Percentiles rank a stretch among this genome's conserved stretches.
Evolutionary conservation across 2,797 vertebrate genomes (phyloP).

Genomic region (Falco concolor): DNA sequence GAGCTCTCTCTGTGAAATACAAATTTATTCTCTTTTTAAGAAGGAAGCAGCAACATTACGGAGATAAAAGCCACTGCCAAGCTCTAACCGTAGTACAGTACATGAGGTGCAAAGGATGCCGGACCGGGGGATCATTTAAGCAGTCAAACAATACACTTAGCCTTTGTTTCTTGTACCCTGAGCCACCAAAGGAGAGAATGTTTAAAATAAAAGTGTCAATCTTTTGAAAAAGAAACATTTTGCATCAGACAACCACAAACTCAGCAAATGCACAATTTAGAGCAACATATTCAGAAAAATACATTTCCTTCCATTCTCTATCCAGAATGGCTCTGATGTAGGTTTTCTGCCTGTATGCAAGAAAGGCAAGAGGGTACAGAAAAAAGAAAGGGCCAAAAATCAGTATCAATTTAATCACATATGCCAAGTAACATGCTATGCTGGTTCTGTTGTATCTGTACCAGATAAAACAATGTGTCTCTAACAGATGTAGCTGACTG

Average conservation of each 20-base stretch:
- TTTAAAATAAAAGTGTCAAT: neutral
- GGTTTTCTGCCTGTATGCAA: neutral
- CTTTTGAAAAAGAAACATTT: neutral
- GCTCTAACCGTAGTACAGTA: neutral
- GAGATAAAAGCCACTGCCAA: neutral
- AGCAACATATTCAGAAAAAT: neutral
- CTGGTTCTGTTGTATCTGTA: neutral
- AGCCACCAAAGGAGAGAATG: neutral
- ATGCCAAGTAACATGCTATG: neutral
- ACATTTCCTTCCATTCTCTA: neutral
- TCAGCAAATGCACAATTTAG: neutral
- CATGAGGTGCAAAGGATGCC: neutral
- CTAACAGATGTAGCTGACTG: neutral
- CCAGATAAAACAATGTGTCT: neutral
- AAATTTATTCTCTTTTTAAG: neutral
- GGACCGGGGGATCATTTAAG: neutral
- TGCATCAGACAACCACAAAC: neutral
- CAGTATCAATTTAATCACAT: neutral
- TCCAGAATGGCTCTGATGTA: neutral
- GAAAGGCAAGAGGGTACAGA: neutral
- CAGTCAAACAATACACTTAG: neutral
- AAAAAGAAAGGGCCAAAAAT: neutral
- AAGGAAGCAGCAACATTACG: neutral
- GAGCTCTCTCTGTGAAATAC: neutral
- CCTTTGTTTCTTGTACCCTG: neutral